These are phyloP conservation scores for Istiophorus platypterus DNA, from an alignment of 2,113 vertebrate genomes.

Conservation along the genomic window DNA sequence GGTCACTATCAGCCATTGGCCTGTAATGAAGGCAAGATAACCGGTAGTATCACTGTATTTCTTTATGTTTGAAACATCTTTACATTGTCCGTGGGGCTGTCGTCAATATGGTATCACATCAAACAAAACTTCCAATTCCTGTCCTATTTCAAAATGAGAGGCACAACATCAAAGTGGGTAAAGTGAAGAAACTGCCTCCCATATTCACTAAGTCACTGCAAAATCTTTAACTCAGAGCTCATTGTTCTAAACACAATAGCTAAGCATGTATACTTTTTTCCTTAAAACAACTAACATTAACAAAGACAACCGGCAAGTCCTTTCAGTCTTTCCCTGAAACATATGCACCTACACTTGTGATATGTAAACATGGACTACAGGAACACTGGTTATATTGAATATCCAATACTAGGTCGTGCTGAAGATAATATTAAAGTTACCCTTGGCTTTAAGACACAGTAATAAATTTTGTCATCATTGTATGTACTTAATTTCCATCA, in stretches of 20 bases:
- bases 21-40: constrained; percentile 17
- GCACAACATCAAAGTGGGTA: background rate
- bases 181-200: constrained; percentile 18
- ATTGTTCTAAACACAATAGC: constrained; percentile 2
- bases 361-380: constrained; percentile 49
- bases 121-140: constrained; percentile 28
- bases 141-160: constrained; percentile 26
- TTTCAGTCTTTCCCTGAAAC: too few relatives aligned
- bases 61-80: constrained; percentile 31
- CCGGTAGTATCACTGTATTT: constrained; percentile 13
- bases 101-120: constrained; percentile 38
- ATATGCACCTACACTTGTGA: constrained; percentile 74
- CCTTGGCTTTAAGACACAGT: constrained; percentile 25
- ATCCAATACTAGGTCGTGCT: constrained; percentile 57
- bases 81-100: constrained; percentile 16
- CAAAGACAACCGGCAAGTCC: too few relatives aligned
- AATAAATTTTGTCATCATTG: constrained; percentile 27
- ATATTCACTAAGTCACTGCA: constrained; percentile 1
- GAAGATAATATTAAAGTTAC: constrained; percentile 14
- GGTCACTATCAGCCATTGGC: constrained; percentile 10
- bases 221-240: constrained; percentile 19
- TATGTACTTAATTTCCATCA: constrained; percentile 41
- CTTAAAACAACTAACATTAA: background rate
- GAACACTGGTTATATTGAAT: constrained; percentile 69
- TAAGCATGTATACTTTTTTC: background rate